These are phyloP conservation scores for Condylura cristata DNA, from an alignment of 2,113 vertebrate genomes.

Conservation along the genomic window DNA sequence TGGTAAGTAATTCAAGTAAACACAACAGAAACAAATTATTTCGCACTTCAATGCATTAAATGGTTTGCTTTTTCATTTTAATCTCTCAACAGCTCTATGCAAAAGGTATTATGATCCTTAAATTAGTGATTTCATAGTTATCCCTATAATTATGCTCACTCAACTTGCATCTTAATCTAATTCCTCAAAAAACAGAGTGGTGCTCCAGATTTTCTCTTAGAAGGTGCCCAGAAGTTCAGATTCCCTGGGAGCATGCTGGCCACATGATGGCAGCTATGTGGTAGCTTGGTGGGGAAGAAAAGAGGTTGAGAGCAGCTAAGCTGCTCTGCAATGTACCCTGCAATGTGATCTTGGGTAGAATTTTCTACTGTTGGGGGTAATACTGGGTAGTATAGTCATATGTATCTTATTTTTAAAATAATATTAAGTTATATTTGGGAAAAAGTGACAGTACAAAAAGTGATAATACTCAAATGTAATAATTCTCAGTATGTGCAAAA, in stretches of 20 bases:
- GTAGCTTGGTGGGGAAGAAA: neutral
- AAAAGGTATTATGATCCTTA: neutral
- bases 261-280: neutral
- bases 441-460: neutral
- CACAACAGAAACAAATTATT: neutral
- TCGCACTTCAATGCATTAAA: neutral
- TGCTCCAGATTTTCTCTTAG: neutral
- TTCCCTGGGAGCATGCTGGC: neutral
- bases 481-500: neutral
- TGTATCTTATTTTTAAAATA: constrained; percentile 23
- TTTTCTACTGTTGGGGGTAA: neutral
- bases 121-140: neutral
- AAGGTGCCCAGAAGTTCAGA: neutral
- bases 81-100: neutral
- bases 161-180: neutral
- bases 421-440: neutral
- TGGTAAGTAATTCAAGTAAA: constrained; percentile 2
- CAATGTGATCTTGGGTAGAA: neutral
- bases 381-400: neutral
- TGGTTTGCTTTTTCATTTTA: neutral
- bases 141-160: neutral
- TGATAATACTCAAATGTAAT: neutral
- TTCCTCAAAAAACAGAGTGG: neutral
- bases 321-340: neutral
- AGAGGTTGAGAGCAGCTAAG: neutral